Percentiles rank a stretch among this genome's conserved stretches.
phyloP scores from a whole-genome alignment of 2,888 invertebrate genomes.

The Steinernema scapterisci region DNA sequence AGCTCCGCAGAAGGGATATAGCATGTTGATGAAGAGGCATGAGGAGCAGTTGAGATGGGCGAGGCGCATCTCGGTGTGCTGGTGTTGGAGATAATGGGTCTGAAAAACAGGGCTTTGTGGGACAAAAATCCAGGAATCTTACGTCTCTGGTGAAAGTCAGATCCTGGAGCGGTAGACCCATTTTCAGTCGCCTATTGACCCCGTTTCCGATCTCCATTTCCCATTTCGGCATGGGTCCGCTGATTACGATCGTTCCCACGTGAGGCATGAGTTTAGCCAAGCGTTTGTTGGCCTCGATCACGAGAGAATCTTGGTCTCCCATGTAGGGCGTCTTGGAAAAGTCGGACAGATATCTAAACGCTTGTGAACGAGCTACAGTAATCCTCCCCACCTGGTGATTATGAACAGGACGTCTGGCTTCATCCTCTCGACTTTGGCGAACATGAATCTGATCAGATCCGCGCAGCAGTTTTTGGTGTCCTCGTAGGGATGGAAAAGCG shows the following conservation, averaged over 20 bases:
- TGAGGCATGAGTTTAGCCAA: neutral
- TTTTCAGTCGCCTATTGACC: neutral
- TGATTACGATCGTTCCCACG: neutral
- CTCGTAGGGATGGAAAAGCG: neutral
- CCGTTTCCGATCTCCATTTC: neutral
- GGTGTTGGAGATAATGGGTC: neutral
- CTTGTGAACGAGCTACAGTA: neutral
- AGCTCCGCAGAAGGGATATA: neutral
- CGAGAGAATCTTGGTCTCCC: neutral
- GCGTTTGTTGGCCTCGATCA: neutral
- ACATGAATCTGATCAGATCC: neutral
- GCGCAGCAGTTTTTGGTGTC: neutral
- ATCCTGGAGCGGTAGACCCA: neutral
- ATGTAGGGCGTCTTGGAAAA: neutral
- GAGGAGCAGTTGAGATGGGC: neutral
- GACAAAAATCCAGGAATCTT: neutral
- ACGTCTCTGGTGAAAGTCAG: conserved; percentile 10
- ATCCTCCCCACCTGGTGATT: neutral
- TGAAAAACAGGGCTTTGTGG: neutral
- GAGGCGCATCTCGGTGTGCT: neutral
- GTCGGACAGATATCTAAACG: neutral
- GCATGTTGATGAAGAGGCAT: neutral
- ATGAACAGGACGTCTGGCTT: conserved; percentile 1
- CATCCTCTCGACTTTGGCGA: neutral
- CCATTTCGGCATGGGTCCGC: neutral